Base-by-base conservation (phyloP, 2,888 invertebrate genomes). In the Pecten maximus region DNA sequence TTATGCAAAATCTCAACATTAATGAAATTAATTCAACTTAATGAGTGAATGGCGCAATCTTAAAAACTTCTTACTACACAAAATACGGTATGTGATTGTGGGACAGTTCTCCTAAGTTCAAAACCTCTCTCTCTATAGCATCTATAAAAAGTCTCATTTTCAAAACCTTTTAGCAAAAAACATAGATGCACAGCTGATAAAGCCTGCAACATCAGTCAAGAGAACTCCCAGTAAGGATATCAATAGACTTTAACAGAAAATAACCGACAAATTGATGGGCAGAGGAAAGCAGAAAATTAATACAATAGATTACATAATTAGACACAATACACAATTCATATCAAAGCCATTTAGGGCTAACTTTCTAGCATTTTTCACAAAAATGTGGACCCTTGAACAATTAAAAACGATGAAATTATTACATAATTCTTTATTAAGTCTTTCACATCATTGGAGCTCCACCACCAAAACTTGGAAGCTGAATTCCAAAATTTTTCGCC, bases 401-500 rank as follows among this genome's bases (percentile, higher is more conserved):
- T 54, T 54, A 54, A 74, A 74, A 35, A 35, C 10, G 74, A 74
- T 28, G 74, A 10, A 74, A 74, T 8, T 35, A 74, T 10, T 6
- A 39, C 8, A 44, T n/a, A 16, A 40, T n/a, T 12, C 28, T 88
- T 28, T 28, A 44, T 0, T 19, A 48, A 39, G 35, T 50, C 50
- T 50, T 19, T 48, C 74, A 90, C 44, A 40, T n/a, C 92, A 93
- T 91, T 16, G 92, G 93, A 60, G 93, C 89, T 86, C 93, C 93
- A 48, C 92, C 91, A 35, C 74, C 74, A 12, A 74, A 28, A 19
- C 92, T 88, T n/a, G 95, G 95, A 16, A 95, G 90, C 23, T 92
- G 92, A 40, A 95, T 94, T 12, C 95, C 96, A 3, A 96, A 92
- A 35, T 93, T 95, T 88, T 94, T 92, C 0, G 98, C 98, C 87